Evolutionary conservation across 2,113 vertebrate genomes (phyloP).

Genomic region (Sebastes schlegelii): DNA sequence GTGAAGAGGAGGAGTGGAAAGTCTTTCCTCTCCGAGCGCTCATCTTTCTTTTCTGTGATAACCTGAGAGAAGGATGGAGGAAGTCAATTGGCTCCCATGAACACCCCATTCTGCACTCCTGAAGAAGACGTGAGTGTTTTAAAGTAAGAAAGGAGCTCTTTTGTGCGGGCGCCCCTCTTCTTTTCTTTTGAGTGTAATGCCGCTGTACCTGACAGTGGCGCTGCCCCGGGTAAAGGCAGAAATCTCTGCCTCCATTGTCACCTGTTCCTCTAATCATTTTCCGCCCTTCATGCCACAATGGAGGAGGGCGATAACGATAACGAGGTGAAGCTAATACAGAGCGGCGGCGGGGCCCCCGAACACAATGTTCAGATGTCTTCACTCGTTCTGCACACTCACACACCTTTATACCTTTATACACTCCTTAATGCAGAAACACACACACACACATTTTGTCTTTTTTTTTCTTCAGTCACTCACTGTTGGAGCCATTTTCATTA

Average conservation of each 20-base stretch:
- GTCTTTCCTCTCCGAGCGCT: slow-evolving; percentile 24
- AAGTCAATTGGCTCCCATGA: slow-evolving; percentile 65
- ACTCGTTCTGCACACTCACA: slow-evolving; percentile 44
- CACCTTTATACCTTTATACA: slow-evolving; percentile 21
- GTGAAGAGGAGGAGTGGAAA: slow-evolving; percentile 38
- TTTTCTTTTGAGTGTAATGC: slow-evolving; percentile 75
- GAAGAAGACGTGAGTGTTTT: slow-evolving; percentile 74
- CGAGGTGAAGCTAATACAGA: slow-evolving; percentile 81
- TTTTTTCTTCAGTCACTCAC: slow-evolving; percentile 28
- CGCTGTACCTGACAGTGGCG: slow-evolving; percentile 77
- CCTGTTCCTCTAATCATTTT: slow-evolving; percentile 85
- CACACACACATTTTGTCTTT: slow-evolving; percentile 21
- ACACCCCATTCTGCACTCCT: slow-evolving; percentile 40
- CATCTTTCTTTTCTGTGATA: slow-evolving; percentile 31
- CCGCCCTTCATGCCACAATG: slow-evolving; percentile 78
- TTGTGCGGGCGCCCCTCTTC: slow-evolving; percentile 72
- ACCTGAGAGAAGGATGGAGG: slow-evolving; percentile 44
- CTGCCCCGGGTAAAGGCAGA: slow-evolving; percentile 74
- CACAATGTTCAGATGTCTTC: slow-evolving; percentile 73
- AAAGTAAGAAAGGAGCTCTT: slow-evolving; percentile 69
- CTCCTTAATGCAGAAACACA: slow-evolving; percentile 33
- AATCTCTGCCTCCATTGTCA: slow-evolving; percentile 84
- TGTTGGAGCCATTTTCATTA: slow-evolving; percentile 36
- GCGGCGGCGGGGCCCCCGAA: slow-evolving; percentile 50
- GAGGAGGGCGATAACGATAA: slow-evolving; percentile 80